phyloP scores from a whole-genome alignment of 2,888 invertebrate genomes.

The Palloptera scutellata region DNA sequence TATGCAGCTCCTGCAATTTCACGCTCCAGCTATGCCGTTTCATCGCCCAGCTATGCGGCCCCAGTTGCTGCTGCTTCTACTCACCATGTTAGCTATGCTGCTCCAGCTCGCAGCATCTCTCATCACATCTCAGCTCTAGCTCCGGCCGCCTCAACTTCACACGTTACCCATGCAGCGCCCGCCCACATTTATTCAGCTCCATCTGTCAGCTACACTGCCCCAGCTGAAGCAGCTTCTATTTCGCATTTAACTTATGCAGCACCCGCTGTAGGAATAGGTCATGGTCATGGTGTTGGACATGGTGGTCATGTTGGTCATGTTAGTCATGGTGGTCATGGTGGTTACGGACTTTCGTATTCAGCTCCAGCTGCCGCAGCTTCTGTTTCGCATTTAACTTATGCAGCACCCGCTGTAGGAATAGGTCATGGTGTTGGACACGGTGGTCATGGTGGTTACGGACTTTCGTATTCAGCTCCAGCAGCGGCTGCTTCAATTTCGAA shows the following conservation, averaged over 20 bases:
- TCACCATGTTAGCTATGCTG: slow-evolving; percentile 27
- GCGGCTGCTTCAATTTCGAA: neutral
- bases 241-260: too few species aligned
- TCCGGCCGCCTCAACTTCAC: slow-evolving; percentile 15
- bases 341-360: slow-evolving; percentile 12
- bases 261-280: neutral
- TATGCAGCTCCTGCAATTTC: slow-evolving; percentile 24
- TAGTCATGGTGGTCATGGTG: neutral
- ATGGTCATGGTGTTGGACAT: neutral
- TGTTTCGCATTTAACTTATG: slow-evolving; percentile 8
- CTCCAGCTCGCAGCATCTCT: slow-evolving; percentile 20
- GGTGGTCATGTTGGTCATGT: too few species aligned
- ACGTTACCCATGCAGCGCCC: neutral
- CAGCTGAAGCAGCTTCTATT: too few species aligned
- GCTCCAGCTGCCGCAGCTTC: slow-evolving; percentile 22
- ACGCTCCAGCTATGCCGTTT: slow-evolving; percentile 6
- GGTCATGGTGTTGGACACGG: neutral
- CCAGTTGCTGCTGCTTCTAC: slow-evolving; percentile 23
- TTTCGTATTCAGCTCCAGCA: slow-evolving; percentile 19
- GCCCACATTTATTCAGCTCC: neutral
- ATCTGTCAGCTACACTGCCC: slow-evolving; percentile 25
- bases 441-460: slow-evolving; percentile 1
- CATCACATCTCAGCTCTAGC: slow-evolving; percentile 16
- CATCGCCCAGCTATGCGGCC: slow-evolving; percentile 11
- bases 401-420: neutral